Percentiles rank a stretch among this genome's conserved stretches.
Conservation (phyloP, 2,797 vertebrate species). For the Lepilemur ruficaudatus region DNA sequence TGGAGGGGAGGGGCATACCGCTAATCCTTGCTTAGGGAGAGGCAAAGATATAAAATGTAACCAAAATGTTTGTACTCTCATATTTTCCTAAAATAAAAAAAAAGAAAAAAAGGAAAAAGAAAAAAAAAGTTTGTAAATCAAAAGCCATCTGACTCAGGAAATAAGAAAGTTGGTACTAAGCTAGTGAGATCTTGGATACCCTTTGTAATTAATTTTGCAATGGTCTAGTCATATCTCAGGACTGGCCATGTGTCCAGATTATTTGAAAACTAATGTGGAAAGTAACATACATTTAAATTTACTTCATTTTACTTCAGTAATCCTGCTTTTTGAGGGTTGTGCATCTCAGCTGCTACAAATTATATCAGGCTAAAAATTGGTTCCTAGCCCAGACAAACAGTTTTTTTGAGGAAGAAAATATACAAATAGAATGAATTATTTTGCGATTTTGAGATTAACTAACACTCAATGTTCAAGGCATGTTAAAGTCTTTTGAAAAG, state of each 20-base stretch:
- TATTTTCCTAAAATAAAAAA: background rate
- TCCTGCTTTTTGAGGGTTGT: conserved; percentile 31
- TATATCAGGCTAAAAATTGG: conserved; percentile 55
- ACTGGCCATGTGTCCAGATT: conserved; percentile 4
- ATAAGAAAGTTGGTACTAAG: background rate
- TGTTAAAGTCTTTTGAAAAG: conserved; percentile 49
- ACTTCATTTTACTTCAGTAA: conserved; percentile 41
- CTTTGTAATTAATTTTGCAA: background rate
- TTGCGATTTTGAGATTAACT: conserved; percentile 65
- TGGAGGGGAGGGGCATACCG: no score
- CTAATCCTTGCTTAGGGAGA: no score
- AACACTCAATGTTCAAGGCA: conserved; percentile 23
- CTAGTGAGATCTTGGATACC: background rate
- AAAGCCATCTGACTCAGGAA: background rate
- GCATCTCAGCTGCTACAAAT: conserved; percentile 58
- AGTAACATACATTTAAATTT: conserved; percentile 47
- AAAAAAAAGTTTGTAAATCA: background rate
- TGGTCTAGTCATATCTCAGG: background rate
- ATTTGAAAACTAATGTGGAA: conserved; percentile 50
- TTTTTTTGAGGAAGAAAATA: conserved; percentile 41
- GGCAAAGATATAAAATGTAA: no score
- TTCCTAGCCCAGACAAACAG: conserved; percentile 45
- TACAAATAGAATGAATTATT: conserved; percentile 61
- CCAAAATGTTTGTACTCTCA: no score
- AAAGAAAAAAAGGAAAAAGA: background rate